Conservation (phyloP, 1,140 invertebrate species). For the Bombus affinis region DNA sequence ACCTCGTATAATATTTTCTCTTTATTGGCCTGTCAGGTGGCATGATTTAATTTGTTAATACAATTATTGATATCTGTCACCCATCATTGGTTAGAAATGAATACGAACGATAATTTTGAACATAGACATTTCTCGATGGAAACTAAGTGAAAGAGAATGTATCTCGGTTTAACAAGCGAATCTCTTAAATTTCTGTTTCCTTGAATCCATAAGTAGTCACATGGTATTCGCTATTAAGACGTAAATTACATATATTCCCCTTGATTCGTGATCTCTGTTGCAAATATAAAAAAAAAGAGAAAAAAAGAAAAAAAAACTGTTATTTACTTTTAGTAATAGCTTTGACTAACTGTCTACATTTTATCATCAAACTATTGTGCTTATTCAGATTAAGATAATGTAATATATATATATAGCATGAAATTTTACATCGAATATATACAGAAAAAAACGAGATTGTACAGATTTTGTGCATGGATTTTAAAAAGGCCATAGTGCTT, state of each 20-base stretch:
- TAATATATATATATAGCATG: constrained; percentile 62
- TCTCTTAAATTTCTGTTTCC: background rate
- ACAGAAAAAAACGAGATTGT: constrained; percentile 56
- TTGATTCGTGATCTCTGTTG: constrained; percentile 65
- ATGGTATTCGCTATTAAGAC: background rate
- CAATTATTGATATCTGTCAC: background rate
- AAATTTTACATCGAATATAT: constrained; percentile 61
- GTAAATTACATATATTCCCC: constrained; percentile 50
- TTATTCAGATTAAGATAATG: constrained; percentile 65
- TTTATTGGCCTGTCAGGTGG: background rate
- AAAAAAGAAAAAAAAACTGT: constrained; percentile 21
- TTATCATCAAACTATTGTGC: constrained; percentile 56
- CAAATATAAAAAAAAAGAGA: constrained; percentile 30
- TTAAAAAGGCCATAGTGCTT: constrained; percentile 64
- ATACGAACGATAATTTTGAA: background rate
- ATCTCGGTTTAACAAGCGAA: background rate
- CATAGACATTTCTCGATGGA: background rate
- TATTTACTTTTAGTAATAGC: constrained; percentile 60
- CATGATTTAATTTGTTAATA: background rate
- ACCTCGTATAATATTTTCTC: background rate
- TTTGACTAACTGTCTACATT: constrained; percentile 62
- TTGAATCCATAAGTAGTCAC: background rate
- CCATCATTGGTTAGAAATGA: background rate
- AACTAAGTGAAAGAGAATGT: background rate
- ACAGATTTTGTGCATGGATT: constrained; percentile 70